These are phyloP conservation scores for Osedax frankpressi DNA, from an alignment of 2,888 invertebrate species.

Conservation along the genomic window DNA sequence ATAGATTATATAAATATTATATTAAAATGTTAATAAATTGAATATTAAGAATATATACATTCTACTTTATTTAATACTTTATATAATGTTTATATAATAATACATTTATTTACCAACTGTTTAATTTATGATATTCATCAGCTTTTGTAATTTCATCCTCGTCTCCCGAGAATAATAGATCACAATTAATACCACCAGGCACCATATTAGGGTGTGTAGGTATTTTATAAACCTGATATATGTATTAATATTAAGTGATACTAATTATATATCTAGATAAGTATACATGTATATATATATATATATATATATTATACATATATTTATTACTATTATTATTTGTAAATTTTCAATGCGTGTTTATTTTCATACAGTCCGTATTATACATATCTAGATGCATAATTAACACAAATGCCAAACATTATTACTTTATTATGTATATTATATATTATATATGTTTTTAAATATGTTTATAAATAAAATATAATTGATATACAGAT, in stretches of 20 bases:
- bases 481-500: too few species aligned
- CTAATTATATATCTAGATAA: background rate
- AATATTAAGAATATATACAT: background rate
- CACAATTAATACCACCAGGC: background rate
- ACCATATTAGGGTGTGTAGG: background rate
- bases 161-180: background rate
- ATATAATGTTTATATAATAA: background rate
- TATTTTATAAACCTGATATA: background rate
- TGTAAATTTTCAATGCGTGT: too few species aligned
- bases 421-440: too few species aligned
- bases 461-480: too few species aligned
- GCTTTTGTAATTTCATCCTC: background rate
- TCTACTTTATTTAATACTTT: background rate
- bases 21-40: too few species aligned
- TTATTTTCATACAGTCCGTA: too few species aligned
- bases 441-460: too few species aligned
- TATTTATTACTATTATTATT: too few species aligned
- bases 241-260: background rate
- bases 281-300: background rate
- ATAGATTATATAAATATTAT: background rate
- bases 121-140: background rate
- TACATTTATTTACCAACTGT: background rate
- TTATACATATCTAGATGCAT: too few species aligned
- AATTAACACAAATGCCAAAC: too few species aligned
- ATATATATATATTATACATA: background rate